These are phyloP conservation scores for Lochmaea crataegi DNA, from an alignment of 2,888 invertebrate species.

Conservation along the genomic window DNA sequence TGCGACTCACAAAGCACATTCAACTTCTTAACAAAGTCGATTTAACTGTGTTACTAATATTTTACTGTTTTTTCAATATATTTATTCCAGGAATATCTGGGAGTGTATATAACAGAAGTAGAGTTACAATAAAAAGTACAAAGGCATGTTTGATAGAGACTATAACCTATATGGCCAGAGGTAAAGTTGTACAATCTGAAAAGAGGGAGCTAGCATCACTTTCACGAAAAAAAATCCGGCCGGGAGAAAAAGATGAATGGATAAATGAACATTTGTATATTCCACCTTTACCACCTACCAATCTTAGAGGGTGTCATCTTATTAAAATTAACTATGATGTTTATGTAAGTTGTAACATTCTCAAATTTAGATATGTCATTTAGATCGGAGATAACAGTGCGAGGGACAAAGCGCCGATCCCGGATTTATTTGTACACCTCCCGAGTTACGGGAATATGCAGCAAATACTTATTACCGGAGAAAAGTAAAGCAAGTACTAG, in stretches of 20 bases:
- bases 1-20: too few relatives aligned
- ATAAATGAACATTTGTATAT: conserved; percentile 89
- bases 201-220: conserved; percentile 85
- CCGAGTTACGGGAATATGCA: too few relatives aligned
- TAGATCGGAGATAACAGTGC: too few relatives aligned
- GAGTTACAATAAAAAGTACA: conserved; percentile 86
- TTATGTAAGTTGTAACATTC: conserved; percentile 74
- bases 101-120: conserved; percentile 85
- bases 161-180: conserved; percentile 88
- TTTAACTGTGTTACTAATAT: not conserved
- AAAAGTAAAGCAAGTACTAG: too few relatives aligned
- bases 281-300: conserved; percentile 94
- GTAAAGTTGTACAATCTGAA: conserved; percentile 88
- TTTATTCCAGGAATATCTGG: conserved; percentile 73
- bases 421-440: too few relatives aligned
- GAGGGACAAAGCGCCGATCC: too few relatives aligned
- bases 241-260: conserved; percentile 87
- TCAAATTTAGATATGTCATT: too few relatives aligned
- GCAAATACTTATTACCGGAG: too few relatives aligned
- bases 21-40: too few relatives aligned
- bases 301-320: conserved; percentile 92
- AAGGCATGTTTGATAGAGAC: conserved; percentile 89
- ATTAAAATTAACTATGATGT: conserved; percentile 94
- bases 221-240: conserved; percentile 82
- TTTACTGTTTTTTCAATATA: conserved; percentile 6